Conservation (phyloP, 2,888 invertebrate species). For the Dasypogon diadema region DNA sequence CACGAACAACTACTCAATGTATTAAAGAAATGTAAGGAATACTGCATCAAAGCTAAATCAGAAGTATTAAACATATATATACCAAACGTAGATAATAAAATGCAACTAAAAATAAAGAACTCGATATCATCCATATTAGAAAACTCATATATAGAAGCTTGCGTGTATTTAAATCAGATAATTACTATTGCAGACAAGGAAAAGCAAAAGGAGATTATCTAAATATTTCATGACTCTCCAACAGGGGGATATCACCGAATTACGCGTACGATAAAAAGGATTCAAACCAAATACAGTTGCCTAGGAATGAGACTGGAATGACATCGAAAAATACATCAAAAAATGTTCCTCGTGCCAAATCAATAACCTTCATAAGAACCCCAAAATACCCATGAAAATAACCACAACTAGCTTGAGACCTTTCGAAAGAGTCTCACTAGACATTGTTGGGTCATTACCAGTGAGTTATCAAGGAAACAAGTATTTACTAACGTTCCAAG, state of each 20-base stretch:
- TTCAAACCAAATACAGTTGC: background rate
- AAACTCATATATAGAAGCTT: too few relatives aligned
- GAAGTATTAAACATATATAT: too few relatives aligned
- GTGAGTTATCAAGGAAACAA: background rate
- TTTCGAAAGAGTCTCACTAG: background rate
- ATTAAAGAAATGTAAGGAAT: too few relatives aligned
- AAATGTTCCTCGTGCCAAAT: background rate
- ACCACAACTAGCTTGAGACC: background rate
- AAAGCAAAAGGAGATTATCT: too few relatives aligned
- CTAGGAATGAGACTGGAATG: background rate
- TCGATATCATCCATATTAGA: too few relatives aligned
- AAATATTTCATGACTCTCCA: background rate
- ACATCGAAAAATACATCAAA: background rate
- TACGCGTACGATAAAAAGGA: background rate
- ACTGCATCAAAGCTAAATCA: too few relatives aligned
- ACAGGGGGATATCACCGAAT: background rate
- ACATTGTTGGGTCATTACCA: background rate
- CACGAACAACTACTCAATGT: too few relatives aligned
- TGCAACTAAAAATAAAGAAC: too few relatives aligned
- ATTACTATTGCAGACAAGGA: too few relatives aligned
- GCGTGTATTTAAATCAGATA: too few relatives aligned
- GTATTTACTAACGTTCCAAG: background rate
- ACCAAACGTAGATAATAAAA: too few relatives aligned
- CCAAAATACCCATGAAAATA: background rate
- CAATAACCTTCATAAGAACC: background rate